Base-by-base conservation (phyloP, 2,113 vertebrate species). In the Heterotis niloticus region DNA sequence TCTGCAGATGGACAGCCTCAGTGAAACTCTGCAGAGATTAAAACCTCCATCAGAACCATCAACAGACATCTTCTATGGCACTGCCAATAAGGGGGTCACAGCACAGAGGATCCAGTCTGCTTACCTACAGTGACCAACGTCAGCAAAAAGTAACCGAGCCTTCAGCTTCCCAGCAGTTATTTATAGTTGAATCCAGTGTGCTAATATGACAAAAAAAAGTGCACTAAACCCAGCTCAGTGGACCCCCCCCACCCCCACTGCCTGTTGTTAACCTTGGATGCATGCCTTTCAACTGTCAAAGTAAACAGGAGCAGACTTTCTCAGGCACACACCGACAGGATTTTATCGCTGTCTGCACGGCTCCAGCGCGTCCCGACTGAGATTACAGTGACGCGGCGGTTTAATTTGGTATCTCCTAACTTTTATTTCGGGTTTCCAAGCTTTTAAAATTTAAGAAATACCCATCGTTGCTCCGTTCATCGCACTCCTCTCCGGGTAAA, bases 1-100 rank as follows among this genome's bases (percentile, higher is more conserved):
- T 75, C 71, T 62, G 67, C 78, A 75, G 62, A 23, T 80, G 70
- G 12, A 14, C n/a, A 23, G 20, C 64, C 78, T 75, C 51, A 11
- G 16, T 9, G 66, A 65, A 75, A 56, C 76, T 14, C 16, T 67
- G 56, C 74, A 44, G 28, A 57, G n/a, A 18, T 75, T 44, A 44
- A 44, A 44, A 2, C 7, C 3, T 44, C 34, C 34, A 44, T 44
- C 34, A 44, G 7, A 16, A 12, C 64, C 26, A n/a, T 26, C 56
- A 75, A 26, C 14, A 26, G 14, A n/a, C 56, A 17, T 14, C 14
- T 9, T 18, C 5, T 26, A 18, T 13, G 12, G 12, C 23, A 57
- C 68, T 10, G 26, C 18, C 68, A n/a, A n/a, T 28, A 7, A 12
- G 12, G 9, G 57, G 57, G 9, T 12, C 14, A 14, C 59, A 69